These are phyloP conservation scores for Neosalanx taihuensis DNA, from an alignment of 2,797 vertebrate species.

Conservation along the genomic window DNA sequence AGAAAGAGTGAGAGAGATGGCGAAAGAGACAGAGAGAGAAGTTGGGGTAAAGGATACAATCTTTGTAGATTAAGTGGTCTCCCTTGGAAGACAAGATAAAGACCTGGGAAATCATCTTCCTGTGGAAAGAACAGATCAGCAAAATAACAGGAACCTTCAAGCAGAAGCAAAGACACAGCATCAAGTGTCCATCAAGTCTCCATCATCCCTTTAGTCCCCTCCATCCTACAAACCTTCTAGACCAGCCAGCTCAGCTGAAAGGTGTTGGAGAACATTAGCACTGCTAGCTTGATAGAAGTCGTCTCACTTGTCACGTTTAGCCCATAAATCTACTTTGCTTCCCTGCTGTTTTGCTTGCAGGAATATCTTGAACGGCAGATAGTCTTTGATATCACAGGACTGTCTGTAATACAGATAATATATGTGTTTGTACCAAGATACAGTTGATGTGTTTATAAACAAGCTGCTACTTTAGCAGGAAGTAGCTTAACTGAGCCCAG, in stretches of 20 bases:
- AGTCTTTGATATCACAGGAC: background rate
- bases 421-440: background rate
- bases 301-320: background rate
- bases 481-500: background rate
- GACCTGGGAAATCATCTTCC: slow-evolving; percentile 82
- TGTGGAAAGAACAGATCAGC: background rate
- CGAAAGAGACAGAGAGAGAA: no score
- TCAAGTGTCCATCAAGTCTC: background rate
- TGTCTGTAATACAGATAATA: background rate
- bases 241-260: no score
- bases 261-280: background rate
- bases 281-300: background rate
- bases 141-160: background rate
- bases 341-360: background rate
- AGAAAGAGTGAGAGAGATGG: no score
- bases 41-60: slow-evolving; percentile 79
- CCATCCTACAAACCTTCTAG: background rate
- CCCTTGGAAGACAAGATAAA: slow-evolving; percentile 88
- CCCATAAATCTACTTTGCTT: background rate
- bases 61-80: slow-evolving; percentile 86
- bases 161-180: background rate
- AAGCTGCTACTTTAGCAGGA: background rate
- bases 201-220: background rate
- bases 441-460: background rate
- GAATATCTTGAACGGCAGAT: background rate